Base-by-base conservation (phyloP, 2,888 invertebrate genomes). In the Aleiodes testaceus region DNA sequence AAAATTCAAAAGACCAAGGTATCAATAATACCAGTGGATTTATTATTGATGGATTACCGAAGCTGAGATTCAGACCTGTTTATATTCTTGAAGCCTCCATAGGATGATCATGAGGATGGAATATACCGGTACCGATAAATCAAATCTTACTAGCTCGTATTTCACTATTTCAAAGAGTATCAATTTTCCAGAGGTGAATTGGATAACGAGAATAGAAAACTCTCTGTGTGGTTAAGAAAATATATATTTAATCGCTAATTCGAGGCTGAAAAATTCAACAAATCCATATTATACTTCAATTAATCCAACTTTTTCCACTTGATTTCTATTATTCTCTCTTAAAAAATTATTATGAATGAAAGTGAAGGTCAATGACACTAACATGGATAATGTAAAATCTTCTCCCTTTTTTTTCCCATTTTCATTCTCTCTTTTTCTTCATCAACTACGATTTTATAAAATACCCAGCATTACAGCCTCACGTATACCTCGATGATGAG, bases 401-500 rank as follows among this genome's bases (percentile, higher is more conserved):
- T 36, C 36, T 36, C 6, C 36, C 9, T 36, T 2, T 26, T 26
- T 26, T 26, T 2, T 26, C 3, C 26, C 5, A 26, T 26, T 26
- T 26, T 26, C 26, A 26, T 26, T 26, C 26, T 26, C 26, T 26
- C 36, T 36, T 36, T 36, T 36, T 36, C 36, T 36, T 36, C 36
- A 36, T 36, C 36, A 36, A 36, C 36, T 6, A 11, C 36, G 36
- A 36, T 52, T 52, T 53, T 36, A 59, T 42, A 14, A 59, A 16
- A 9, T 59, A 14, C 11, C 6, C 6, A 59, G 36, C 16, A 16
- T 47, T 47, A 47, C 16, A 20, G 36, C 18, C 11, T 59, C 59
- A 59, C 59, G 59, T 59, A 36, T 30, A 59, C 20, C 14, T 79
- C 74, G 76, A 78, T 77, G 75, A 75, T 79, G 79, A 79, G 76